These are phyloP conservation scores for Daptonema setosum DNA, from an alignment of 2,888 invertebrate genomes.

Conservation along the genomic window DNA sequence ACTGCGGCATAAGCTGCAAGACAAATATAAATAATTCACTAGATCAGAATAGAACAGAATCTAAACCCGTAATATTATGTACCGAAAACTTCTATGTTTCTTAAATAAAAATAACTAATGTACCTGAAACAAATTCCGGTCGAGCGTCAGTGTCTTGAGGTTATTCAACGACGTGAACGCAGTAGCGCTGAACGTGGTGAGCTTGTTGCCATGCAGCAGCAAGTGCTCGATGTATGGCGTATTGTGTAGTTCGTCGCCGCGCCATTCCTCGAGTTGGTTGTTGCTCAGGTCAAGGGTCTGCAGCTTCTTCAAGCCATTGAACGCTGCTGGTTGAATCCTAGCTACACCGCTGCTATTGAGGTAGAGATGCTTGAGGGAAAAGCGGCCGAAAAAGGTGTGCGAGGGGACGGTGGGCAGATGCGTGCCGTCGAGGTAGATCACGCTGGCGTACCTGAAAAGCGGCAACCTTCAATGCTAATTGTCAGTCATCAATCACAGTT, in stretches of 20 bases:
- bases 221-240: slow-evolving; percentile 14
- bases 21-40: too few relatives aligned
- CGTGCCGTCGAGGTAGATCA: not conserved
- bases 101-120: too few relatives aligned
- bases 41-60: too few relatives aligned
- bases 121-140: slow-evolving; percentile 14
- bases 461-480: too few relatives aligned
- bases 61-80: too few relatives aligned
- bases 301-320: slow-evolving; percentile 18
- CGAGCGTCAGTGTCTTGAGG: slow-evolving; percentile 15
- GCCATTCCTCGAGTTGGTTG: slow-evolving; percentile 15
- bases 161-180: slow-evolving; percentile 15
- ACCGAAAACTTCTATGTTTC: too few relatives aligned
- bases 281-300: slow-evolving; percentile 17
- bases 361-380: slow-evolving; percentile 14
- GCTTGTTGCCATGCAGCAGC: slow-evolving; percentile 15
- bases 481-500: too few relatives aligned
- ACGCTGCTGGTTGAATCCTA: slow-evolving; percentile 19
- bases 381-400: slow-evolving; percentile 52
- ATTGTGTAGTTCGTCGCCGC: slow-evolving; percentile 15
- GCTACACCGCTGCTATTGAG: slow-evolving; percentile 17
- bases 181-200: slow-evolving; percentile 9
- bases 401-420: slow-evolving; percentile 50
- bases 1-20: too few relatives aligned
- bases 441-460: not conserved